Evolutionary conservation across 2,113 vertebrate species (phyloP).

Genomic region (Crotalus helleri): DNA sequence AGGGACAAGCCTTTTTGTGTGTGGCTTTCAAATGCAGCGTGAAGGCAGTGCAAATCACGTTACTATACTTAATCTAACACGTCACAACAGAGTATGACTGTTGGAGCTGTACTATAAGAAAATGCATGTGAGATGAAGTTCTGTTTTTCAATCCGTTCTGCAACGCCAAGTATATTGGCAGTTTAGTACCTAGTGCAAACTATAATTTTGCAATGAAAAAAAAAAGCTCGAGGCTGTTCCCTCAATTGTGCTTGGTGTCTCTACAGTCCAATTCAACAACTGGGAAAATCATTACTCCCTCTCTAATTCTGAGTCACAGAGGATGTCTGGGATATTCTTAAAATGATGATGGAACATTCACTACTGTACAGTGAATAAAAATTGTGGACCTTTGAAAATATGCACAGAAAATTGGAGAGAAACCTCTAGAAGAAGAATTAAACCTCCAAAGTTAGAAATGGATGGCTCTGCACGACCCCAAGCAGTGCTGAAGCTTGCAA

Average conservation of each 20-base stretch:
- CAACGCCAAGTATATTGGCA: background rate
- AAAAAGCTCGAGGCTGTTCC: background rate
- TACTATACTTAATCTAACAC: background rate
- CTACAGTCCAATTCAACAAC: background rate
- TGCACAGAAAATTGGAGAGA: background rate
- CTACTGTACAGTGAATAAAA: background rate
- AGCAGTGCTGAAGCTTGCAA: background rate
- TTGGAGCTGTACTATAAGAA: background rate
- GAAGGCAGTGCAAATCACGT: background rate
- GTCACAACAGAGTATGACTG: background rate
- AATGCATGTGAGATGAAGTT: background rate
- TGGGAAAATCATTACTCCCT: background rate
- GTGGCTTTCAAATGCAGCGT: background rate
- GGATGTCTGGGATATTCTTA: background rate
- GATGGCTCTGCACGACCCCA: background rate
- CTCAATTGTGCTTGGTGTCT: background rate
- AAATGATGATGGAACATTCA: background rate
- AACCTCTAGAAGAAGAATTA: background rate
- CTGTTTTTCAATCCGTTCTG: background rate
- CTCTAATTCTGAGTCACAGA: background rate
- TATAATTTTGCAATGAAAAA: background rate
- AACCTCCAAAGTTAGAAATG: background rate
- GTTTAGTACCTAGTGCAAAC: background rate
- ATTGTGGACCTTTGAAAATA: background rate
- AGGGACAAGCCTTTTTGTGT: background rate